Percentiles rank a stretch among this genome's conserved stretches.
These are phyloP conservation scores for Urechis unicinctus DNA, from an alignment of 2,888 invertebrate species.

Conservation along the genomic window DNA sequence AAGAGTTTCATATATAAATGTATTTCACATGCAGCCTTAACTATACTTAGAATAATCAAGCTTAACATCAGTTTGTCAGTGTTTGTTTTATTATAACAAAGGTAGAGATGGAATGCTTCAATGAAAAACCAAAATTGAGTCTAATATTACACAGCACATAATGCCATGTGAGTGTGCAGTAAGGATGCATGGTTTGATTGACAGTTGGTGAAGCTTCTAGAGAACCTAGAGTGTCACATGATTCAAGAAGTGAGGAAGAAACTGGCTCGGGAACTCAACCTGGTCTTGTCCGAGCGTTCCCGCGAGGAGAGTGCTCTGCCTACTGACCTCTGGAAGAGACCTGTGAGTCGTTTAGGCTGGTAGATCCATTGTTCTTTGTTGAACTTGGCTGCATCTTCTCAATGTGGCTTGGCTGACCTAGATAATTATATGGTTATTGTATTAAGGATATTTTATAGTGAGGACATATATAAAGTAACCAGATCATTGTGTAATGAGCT, in stretches of 20 bases:
- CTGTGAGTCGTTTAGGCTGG: slow-evolving; percentile 29
- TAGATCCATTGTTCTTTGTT: too few species aligned
- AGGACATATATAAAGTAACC: too few species aligned
- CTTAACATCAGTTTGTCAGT: not conserved
- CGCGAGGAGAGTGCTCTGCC: slow-evolving; percentile 48
- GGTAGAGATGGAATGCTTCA: not conserved
- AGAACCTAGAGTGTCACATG: slow-evolving; percentile 44
- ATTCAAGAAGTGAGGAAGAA: slow-evolving; percentile 41
- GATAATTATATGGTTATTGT: too few species aligned
- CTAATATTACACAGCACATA: too few species aligned
- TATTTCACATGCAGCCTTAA: too few species aligned
- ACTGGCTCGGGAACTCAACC: slow-evolving; percentile 36
- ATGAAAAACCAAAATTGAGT: not conserved
- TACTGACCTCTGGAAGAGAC: slow-evolving; percentile 50
- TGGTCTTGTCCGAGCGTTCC: slow-evolving; percentile 42
- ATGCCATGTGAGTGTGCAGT: too few species aligned
- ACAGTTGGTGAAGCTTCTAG: slow-evolving; percentile 40
- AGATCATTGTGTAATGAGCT: too few species aligned
- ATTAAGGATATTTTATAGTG: too few species aligned
- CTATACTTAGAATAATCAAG: too few species aligned
- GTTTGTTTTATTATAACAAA: not conserved
- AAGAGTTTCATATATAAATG: not conserved
- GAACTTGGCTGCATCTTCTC: too few species aligned
- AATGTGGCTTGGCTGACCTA: too few species aligned
- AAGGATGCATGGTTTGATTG: not conserved